Base-by-base conservation (phyloP, 2,888 invertebrate species). In the Teleiodes luculella region DNA sequence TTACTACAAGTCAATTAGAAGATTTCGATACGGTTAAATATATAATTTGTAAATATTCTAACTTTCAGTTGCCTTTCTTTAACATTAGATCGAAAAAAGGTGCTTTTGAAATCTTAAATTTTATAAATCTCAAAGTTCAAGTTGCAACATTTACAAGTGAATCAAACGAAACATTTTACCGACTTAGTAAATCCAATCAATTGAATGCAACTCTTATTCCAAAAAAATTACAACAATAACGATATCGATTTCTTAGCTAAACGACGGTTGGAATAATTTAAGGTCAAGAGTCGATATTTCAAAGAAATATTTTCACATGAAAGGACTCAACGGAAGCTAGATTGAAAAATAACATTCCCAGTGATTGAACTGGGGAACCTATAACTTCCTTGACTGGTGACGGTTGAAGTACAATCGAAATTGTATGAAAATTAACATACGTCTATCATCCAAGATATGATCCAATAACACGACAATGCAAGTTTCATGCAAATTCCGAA, bases 361-460 rank as follows among this genome's bases (percentile, higher is more conserved):
- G 43, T 43, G 57, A 57, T 67, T 63, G 68, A 68, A 71, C 69
- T 65, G 64, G 63, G 67, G 68, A 71, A 59, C 58, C 70, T 66
- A 67, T 77, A 74, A 70, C 68, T 74, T 68, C 69, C 66, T 66
- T 62, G 63, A 70, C 67, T 63, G 60, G 61, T 69, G 72, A 80
- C 80, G 72, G 76, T 68, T 71, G 65, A 65, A 24, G 43, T 63
- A 74, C 72, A 76, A 74, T 72, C 62, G 58, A 61, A 68, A 56
- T 56, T 73, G 64, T 70, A 68, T 67, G 64, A 66, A 72, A 75
- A 89, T 88, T 89, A 77, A 63, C 89, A 89, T 89, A 88, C 65
- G 86, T 88, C 88, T 72, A 84, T 86, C 86, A 86, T 75, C 70
- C 67, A 70, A 70, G 80, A 84, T 80, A 85, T 83, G 81, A 85